Conservation (phyloP, 2,113 vertebrate genomes). For the Semicossyphus pulcher region DNA sequence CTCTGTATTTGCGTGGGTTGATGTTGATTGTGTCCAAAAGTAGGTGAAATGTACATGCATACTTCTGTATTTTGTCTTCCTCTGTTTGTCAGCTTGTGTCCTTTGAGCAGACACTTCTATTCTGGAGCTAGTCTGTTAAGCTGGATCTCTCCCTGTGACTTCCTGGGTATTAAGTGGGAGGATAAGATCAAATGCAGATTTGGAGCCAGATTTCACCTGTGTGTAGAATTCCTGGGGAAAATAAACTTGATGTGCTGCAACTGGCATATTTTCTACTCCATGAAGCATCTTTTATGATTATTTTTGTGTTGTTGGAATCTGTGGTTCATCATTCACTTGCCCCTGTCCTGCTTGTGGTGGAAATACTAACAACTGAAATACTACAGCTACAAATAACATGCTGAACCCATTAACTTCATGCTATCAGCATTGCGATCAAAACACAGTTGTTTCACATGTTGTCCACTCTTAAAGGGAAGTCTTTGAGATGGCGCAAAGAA, state of each 20-base stretch:
- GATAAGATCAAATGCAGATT: neutral
- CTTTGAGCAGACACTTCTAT: slow-evolving; percentile 10
- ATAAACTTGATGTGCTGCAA: neutral
- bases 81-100: slow-evolving; percentile 31
- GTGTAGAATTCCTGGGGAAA: neutral
- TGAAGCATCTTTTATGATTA: neutral
- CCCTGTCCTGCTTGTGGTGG: neutral
- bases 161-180: neutral
- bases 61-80: slow-evolving; percentile 44
- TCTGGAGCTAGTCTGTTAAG: slow-evolving; percentile 10
- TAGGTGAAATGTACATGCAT: slow-evolving; percentile 41
- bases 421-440: slow-evolving; percentile 62
- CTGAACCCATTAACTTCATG: slow-evolving; percentile 19
- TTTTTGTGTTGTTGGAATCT: neutral
- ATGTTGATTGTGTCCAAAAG: slow-evolving; percentile 28
- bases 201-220: slow-evolving; percentile 1
- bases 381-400: slow-evolving; percentile 41
- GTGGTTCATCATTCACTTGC: neutral
- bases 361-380: too few species aligned
- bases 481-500: too few species aligned
- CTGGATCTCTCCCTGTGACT: neutral
- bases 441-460: slow-evolving; percentile 50
- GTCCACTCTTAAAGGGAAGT: slow-evolving; percentile 58
- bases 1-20: slow-evolving; percentile 41
- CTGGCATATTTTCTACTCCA: neutral